Evolutionary conservation across 1,140 invertebrate species (phyloP), one percentile per base, ranked within the genome.

Genomic region (Notospermus geniculatus): DNA sequence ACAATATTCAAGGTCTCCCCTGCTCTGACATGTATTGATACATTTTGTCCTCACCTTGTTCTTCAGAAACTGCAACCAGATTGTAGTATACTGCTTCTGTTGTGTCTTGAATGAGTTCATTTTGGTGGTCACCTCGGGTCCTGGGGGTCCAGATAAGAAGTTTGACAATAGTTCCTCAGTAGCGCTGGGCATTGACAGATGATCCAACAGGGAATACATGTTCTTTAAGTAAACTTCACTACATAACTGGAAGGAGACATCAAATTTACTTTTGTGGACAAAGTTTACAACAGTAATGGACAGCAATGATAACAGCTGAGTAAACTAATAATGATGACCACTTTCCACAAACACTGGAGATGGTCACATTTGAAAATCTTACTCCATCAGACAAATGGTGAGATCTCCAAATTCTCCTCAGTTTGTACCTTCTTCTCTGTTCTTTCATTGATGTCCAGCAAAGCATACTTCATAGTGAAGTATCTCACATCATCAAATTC

Each of bases 31-130:
- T 60, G 50, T 36, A 54, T 25, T 60, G 11, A 36, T n/a, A n/a
- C n/a, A n/a, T n/a, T n/a, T n/a, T n/a, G n/a, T n/a, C n/a, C 55
- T 61, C 64, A 80, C 78, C 68, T 86, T 84, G 61, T 85, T 84
- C 84, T 87, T 89, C 57, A 87, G 81, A 80, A 91, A 89, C 13
- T 72, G 84, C 85, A 67, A 82, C 84, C 91, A 92, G 87, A 76
- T 57, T 50, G 56, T 68, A 29, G 78, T 75, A 60, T 80, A 82
- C 15, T 77, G 57, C 41, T 75, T 71, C 46, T 66, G 72, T 11
- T 77, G 75, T 59, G 70, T 71, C 52, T 65, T 68, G 4, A 68
- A 53, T 30, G 59, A 64, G 13, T 32, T 55, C 22, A 69, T 57
- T 62, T 74, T 72, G 15, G 50, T 66, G 9, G 62, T 69, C 57